Conservation (phyloP, 2,888 invertebrate species). For the Brachylomia viminalis region DNA sequence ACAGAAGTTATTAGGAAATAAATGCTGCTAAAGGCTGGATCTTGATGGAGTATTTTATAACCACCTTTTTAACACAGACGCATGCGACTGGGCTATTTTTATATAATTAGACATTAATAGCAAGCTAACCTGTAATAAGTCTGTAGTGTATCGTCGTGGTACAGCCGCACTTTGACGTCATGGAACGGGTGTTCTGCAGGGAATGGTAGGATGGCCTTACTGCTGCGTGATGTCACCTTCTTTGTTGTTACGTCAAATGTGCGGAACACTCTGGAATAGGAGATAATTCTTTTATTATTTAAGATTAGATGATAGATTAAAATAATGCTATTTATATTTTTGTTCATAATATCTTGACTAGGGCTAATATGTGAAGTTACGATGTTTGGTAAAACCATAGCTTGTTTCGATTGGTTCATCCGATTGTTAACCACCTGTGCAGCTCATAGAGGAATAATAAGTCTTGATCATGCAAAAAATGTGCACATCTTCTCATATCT, state of each 20-base stretch:
- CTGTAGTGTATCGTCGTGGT: constrained; percentile 97
- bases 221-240: constrained; percentile 92
- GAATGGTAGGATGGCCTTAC: constrained; percentile 91
- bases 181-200: constrained; percentile 91
- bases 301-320: neutral
- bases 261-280: constrained; percentile 91
- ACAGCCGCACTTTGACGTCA: constrained; percentile 92
- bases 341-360: no score
- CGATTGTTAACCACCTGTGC: no score
- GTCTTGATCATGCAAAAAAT: no score
- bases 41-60: neutral
- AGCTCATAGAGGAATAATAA: no score
- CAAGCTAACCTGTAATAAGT: constrained; percentile 93
- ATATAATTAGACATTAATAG: neutral
- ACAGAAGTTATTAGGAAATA: neutral
- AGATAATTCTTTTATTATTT: no score
- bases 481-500: no score
- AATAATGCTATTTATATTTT: no score
- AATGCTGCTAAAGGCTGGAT: neutral
- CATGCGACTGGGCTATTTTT: neutral
- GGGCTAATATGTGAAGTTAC: neutral
- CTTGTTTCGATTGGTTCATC: no score
- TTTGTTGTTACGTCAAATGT: constrained; percentile 92
- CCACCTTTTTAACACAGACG: neutral
- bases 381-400: no score